These are phyloP conservation scores for Mizuhopecten yessoensis DNA, from an alignment of 1,140 invertebrate genomes.

Conservation along the genomic window DNA sequence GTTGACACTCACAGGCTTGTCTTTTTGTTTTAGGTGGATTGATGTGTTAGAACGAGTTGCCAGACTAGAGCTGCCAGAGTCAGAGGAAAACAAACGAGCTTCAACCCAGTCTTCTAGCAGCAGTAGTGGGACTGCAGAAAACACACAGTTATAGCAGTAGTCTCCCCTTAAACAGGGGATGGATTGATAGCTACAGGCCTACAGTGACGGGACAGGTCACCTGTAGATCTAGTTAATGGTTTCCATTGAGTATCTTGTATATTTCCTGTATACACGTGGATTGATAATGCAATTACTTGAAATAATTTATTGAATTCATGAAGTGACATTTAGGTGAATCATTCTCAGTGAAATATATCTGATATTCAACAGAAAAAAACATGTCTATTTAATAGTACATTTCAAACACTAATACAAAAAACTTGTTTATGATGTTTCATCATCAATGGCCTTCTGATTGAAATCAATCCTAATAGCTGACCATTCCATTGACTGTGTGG, in stretches of 20 bases:
- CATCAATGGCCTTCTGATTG: not conserved
- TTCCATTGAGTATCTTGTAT: too few species aligned
- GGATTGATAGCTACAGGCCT: not conserved
- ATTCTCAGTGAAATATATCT: too few species aligned
- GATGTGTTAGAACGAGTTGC: constrained; percentile 76
- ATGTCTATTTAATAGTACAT: too few species aligned
- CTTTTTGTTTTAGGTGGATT: constrained; percentile 75
- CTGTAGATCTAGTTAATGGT: not conserved
- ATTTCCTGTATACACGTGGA: too few species aligned
- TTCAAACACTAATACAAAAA: too few species aligned
- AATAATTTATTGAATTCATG: too few species aligned
- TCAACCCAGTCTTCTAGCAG: constrained; percentile 70
- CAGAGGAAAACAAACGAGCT: constrained; percentile 60
- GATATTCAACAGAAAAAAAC: too few species aligned
- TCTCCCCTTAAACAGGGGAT: not conserved
- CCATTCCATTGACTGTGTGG: not conserved
- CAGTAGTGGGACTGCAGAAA: constrained; percentile 14
- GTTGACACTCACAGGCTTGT: too few species aligned
- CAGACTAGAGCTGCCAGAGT: constrained; percentile 73
- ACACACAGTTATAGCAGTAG: not conserved
- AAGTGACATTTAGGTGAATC: too few species aligned
- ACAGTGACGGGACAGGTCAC: too few species aligned
- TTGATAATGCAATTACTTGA: too few species aligned
- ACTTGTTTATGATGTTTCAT: not conserved
- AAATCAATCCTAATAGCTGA: not conserved